A percentile compares a stretch with the other conserved stretches of the same genome.
Conservation (phyloP, 2,797 vertebrate genomes). For the Muraenolepis orangiensis region DNA sequence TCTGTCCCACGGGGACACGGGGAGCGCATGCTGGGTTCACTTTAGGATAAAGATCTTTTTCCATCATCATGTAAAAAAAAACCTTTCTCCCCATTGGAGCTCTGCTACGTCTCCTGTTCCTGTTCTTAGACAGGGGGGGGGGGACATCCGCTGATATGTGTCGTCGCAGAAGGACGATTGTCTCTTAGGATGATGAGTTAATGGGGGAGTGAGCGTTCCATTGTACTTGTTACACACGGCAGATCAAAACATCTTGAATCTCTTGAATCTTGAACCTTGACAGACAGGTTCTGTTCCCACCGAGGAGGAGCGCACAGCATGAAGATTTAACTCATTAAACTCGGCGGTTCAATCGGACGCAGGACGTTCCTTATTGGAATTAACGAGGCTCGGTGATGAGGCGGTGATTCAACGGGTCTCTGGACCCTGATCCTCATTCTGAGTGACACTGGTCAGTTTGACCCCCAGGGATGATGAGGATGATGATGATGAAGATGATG, state of each 20-base stretch:
- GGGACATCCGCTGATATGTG: conserved; percentile 27
- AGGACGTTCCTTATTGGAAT: neutral
- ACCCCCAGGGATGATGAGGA: too few species aligned
- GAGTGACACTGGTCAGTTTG: too few species aligned
- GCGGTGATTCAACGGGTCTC: neutral
- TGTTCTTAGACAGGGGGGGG: conserved; percentile 48
- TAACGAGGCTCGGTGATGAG: neutral
- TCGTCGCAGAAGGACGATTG: too few species aligned
- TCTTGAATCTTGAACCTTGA: too few species aligned
- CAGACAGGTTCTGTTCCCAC: conserved; percentile 41
- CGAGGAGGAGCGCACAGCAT: conserved; percentile 29
- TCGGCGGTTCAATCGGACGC: neutral
- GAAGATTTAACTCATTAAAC: neutral
- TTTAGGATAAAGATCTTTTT: conserved; percentile 33
- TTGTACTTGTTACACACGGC: too few species aligned
- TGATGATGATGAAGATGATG: too few species aligned
- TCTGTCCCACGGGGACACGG: conserved; percentile 48
- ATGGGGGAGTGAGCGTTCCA: too few species aligned
- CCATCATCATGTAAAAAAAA: conserved; percentile 52
- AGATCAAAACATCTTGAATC: too few species aligned
- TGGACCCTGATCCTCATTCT: neutral
- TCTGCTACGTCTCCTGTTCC: conserved; percentile 38
- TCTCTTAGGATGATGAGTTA: too few species aligned
- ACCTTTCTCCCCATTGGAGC: conserved; percentile 21
- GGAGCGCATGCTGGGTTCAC: conserved; percentile 33